Evolutionary conservation across 2,113 vertebrate genomes (phyloP).

Genomic region (Lethenteron camtschaticum): DNA sequence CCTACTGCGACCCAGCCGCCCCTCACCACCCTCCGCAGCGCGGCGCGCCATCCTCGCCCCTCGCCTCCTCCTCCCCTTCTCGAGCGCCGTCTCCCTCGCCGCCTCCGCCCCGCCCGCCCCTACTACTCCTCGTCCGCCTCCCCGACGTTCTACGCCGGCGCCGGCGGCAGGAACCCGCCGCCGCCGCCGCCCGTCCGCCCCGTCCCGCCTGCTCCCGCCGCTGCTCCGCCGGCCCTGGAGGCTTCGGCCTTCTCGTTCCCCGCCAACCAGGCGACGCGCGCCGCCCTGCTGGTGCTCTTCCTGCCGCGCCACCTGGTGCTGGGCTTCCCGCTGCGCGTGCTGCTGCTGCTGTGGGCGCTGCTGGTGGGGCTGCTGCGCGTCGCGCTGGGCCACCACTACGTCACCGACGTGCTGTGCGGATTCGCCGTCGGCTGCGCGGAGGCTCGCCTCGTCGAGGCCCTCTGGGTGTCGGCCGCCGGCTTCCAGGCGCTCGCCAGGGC

Average conservation of each 20-base stretch:
- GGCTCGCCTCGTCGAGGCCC: slow-evolving; percentile 65
- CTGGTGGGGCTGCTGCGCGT: slow-evolving; percentile 61
- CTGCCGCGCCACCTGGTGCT: slow-evolving; percentile 80
- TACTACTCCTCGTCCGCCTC: too few relatives aligned
- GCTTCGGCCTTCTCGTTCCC: slow-evolving; percentile 49
- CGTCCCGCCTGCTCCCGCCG: too few relatives aligned
- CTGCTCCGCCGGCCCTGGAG: too few relatives aligned
- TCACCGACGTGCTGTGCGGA: slow-evolving; percentile 64
- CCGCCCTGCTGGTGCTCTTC: slow-evolving; percentile 80
- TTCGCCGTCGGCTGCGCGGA: slow-evolving; percentile 64
- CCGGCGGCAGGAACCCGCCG: too few relatives aligned
- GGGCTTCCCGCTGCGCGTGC: slow-evolving; percentile 61
- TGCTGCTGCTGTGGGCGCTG: slow-evolving; percentile 74
- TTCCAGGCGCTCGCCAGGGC: slow-evolving; percentile 45
- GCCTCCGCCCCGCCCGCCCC: too few relatives aligned
- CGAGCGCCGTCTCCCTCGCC: too few relatives aligned
- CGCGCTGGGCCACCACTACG: slow-evolving; percentile 65
- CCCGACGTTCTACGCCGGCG: too few relatives aligned
- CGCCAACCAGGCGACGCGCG: slow-evolving; percentile 61
- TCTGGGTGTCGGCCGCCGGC: slow-evolving; percentile 73
- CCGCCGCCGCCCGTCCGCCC: too few relatives aligned
- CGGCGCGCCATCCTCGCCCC: too few relatives aligned
- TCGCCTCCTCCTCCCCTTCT: too few relatives aligned
- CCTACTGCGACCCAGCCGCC: slow-evolving; percentile 46
- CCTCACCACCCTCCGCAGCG: slow-evolving; percentile 35